A percentile compares a stretch with the other conserved stretches of the same genome.
Evolutionary conservation across 2,113 vertebrate genomes (phyloP).

Genomic region (Motacilla alba): DNA sequence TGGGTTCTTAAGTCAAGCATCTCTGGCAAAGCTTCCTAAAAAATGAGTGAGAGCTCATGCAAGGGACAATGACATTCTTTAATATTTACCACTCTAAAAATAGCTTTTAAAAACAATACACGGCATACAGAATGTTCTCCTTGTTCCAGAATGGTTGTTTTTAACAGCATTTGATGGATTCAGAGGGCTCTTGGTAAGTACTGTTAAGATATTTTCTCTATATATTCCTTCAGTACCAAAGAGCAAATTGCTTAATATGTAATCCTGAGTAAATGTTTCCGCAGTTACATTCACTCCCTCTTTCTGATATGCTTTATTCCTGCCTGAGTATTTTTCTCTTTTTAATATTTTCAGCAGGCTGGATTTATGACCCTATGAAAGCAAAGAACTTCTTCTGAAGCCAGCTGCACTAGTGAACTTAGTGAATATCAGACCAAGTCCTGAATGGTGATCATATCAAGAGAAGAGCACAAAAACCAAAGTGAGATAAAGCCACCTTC

Average conservation of each 20-base stretch:
- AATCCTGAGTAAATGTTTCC: slow-evolving; percentile 59
- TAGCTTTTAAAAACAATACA: slow-evolving; percentile 36
- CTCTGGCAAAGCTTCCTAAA: slow-evolving; percentile 60
- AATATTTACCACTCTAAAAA: slow-evolving; percentile 52
- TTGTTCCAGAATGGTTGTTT: neutral
- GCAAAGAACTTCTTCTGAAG: slow-evolving; percentile 35
- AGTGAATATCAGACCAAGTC: neutral
- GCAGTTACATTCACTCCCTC: slow-evolving; percentile 28
- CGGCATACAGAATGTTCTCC: neutral
- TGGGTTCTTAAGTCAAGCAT: slow-evolving; percentile 68
- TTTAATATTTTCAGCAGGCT: slow-evolving; percentile 47
- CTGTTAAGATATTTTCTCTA: slow-evolving; percentile 22
- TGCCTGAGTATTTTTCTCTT: slow-evolving; percentile 33
- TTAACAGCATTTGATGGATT: slow-evolving; percentile 31
- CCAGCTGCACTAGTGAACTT: slow-evolving; percentile 30
- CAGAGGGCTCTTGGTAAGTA: neutral
- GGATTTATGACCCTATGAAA: slow-evolving; percentile 54
- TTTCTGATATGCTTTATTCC: slow-evolving; percentile 39
- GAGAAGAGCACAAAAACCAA: neutral
- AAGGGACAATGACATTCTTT: slow-evolving; percentile 53
- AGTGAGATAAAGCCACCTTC: neutral
- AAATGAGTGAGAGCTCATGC: slow-evolving; percentile 62
- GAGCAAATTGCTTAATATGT: slow-evolving; percentile 59
- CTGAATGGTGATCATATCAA: neutral
- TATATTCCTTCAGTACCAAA: slow-evolving; percentile 39